These are phyloP conservation scores for Spermophilus dauricus DNA, from an alignment of 2,113 vertebrate species.

Conservation along the genomic window DNA sequence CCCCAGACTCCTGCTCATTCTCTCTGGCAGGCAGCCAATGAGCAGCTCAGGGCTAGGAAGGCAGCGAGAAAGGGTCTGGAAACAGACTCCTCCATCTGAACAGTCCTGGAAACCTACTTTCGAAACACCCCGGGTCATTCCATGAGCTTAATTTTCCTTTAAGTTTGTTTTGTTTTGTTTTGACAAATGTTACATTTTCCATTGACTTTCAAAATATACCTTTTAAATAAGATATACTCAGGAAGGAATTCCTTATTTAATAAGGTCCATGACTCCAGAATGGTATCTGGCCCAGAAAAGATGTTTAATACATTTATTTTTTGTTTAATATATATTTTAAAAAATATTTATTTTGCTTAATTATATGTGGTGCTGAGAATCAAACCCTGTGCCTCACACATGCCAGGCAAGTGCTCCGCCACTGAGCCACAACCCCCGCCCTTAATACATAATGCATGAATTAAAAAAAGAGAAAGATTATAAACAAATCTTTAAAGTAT, in stretches of 20 bases:
- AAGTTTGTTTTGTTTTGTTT: not conserved
- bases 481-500: conserved; percentile 29
- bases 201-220: not conserved
- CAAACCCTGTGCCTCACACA: too few species aligned
- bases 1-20: not conserved
- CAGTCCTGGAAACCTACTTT: not conserved
- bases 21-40: not conserved
- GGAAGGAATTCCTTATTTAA: not conserved
- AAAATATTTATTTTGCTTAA: too few species aligned
- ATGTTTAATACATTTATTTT: not conserved
- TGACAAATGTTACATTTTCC: not conserved
- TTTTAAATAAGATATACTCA: not conserved
- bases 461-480: not conserved
- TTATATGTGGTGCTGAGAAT: too few species aligned
- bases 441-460: not conserved
- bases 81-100: not conserved
- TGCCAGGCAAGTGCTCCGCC: too few species aligned
- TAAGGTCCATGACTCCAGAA: not conserved
- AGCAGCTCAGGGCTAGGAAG: too few species aligned
- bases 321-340: not conserved
- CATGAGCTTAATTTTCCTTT: not conserved
- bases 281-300: not conserved
- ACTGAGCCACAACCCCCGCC: too few species aligned
- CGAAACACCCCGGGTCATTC: not conserved
- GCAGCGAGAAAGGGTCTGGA: not conserved